These are phyloP conservation scores for Heteromyza rotundicornis DNA, from an alignment of 2,888 invertebrate genomes.

Conservation along the genomic window DNA sequence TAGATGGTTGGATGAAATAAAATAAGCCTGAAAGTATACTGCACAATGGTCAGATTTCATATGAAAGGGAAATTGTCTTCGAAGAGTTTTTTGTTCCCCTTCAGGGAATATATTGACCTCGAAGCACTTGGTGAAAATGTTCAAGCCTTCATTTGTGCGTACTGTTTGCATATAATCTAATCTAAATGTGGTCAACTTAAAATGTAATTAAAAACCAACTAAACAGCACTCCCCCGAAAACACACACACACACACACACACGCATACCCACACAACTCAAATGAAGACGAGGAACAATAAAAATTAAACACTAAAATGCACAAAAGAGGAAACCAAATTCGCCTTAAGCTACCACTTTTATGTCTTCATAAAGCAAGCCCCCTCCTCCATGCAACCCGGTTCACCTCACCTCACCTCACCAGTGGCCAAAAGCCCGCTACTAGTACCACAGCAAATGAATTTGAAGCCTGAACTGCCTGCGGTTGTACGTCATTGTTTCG, in stretches of 20 bases:
- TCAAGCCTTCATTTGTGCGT: too few relatives aligned
- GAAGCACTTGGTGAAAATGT: too few relatives aligned
- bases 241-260: too few relatives aligned
- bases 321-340: not conserved
- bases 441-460: not conserved
- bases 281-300: not conserved
- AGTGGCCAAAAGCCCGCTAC: not conserved
- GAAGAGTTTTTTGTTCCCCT: too few relatives aligned
- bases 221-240: not conserved
- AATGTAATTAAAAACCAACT: not conserved
- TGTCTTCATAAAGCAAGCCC: not conserved
- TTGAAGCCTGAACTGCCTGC: not conserved
- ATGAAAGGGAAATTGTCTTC: too few relatives aligned
- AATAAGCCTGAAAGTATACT: too few relatives aligned
- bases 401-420: not conserved
- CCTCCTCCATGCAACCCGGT: not conserved
- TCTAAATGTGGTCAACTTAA: too few relatives aligned
- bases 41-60: too few relatives aligned
- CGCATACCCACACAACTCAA: not conserved
- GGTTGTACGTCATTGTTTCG: slow-evolving; percentile 4
- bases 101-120: too few relatives aligned
- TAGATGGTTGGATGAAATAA: too few relatives aligned
- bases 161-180: too few relatives aligned
- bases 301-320: slow-evolving; percentile 6
- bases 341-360: not conserved